Evolutionary conservation across 1,140 invertebrate genomes (phyloP).

Genomic region (Drosophila leontia): DNA sequence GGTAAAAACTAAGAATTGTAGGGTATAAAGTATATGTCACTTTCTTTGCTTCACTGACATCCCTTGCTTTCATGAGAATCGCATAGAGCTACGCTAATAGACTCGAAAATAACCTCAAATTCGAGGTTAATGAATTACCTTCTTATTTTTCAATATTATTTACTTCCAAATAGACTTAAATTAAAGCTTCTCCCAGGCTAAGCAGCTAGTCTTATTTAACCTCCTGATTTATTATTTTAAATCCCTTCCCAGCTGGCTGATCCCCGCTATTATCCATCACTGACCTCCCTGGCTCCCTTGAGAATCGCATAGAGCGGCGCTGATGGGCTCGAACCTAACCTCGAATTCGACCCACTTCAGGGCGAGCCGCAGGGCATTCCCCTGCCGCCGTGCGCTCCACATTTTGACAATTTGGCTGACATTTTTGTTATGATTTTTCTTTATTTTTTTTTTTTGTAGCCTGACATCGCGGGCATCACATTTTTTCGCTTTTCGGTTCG

Average conservation of each 20-base stretch:
- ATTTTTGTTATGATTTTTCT: constrained; percentile 63
- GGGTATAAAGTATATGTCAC: background rate
- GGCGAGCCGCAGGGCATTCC: constrained; percentile 20
- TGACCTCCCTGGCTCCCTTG: constrained; percentile 16
- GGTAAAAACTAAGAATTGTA: background rate
- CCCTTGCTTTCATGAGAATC: constrained; percentile 4
- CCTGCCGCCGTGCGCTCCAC: constrained; percentile 39
- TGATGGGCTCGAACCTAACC: constrained; percentile 11
- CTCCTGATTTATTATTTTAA: constrained; percentile 6
- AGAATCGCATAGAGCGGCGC: constrained; percentile 19
- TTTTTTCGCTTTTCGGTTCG: constrained; percentile 30
- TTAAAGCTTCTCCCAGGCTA: background rate
- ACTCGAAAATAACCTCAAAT: background rate
- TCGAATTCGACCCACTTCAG: constrained; percentile 24
- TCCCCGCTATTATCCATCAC: constrained; percentile 10
- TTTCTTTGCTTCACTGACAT: background rate
- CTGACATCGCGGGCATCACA: constrained; percentile 21
- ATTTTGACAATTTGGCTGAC: constrained; percentile 74
- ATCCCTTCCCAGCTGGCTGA: background rate
- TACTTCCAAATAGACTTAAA: background rate
- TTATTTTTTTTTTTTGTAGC: constrained; percentile 24
- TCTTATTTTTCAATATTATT: background rate
- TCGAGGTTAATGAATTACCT: background rate
- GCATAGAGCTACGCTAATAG: constrained; percentile 1
- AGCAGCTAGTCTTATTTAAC: background rate